These are phyloP conservation scores for Drosophila azteca DNA, from an alignment of 1,140 invertebrate species.

Conservation along the genomic window DNA sequence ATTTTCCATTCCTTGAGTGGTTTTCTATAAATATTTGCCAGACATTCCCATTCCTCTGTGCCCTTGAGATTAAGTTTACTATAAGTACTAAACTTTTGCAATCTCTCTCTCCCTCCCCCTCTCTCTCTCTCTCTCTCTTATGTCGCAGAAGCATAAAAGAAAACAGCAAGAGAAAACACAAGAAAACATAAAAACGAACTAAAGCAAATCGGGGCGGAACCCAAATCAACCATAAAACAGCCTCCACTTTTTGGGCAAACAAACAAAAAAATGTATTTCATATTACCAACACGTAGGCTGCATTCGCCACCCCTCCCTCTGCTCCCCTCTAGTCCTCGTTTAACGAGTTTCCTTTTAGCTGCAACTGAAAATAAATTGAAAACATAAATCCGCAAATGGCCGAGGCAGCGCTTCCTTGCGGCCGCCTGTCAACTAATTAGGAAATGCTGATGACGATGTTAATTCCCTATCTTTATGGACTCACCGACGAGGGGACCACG, in stretches of 20 bases:
- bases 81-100: slow-evolving; percentile 11
- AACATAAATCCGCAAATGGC: slow-evolving; percentile 39
- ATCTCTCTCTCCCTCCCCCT: no score
- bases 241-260: slow-evolving; percentile 39
- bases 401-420: slow-evolving; percentile 2
- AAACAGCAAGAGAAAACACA: slow-evolving; percentile 15
- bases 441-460: slow-evolving; percentile 53
- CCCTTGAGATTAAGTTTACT: background rate
- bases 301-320: slow-evolving; percentile 27
- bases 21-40: slow-evolving; percentile 39
- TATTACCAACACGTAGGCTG: slow-evolving; percentile 70
- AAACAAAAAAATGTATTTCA: slow-evolving; percentile 41
- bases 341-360: slow-evolving; percentile 26
- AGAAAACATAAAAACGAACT: slow-evolving; percentile 43
- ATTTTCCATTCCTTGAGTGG: slow-evolving; percentile 2
- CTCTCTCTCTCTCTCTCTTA: no score
- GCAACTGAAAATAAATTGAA: slow-evolving; percentile 67
- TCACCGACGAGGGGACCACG: slow-evolving; percentile 15
- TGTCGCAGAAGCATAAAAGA: slow-evolving; percentile 25
- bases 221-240: slow-evolving; percentile 63
- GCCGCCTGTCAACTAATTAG: slow-evolving; percentile 70
- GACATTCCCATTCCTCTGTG: background rate
- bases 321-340: background rate
- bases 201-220: slow-evolving; percentile 10
- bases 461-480: slow-evolving; percentile 36